phyloP scores from a whole-genome alignment of 2,797 vertebrate species.

The Oreortyx pictus region DNA sequence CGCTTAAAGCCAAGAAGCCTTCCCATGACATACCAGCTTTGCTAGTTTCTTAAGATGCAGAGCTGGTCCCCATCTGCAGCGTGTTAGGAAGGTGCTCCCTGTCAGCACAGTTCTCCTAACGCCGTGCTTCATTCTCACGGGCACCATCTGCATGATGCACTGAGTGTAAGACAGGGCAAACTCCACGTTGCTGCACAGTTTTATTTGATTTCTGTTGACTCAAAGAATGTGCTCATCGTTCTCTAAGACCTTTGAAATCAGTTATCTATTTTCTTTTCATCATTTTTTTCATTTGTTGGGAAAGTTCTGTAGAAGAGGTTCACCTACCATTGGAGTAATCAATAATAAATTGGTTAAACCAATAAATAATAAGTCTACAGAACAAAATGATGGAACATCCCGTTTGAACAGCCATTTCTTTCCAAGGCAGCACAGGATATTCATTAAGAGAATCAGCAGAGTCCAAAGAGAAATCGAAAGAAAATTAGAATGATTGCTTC shows the following conservation, averaged over 20 bases:
- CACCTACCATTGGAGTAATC: background rate
- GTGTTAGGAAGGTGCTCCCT: background rate
- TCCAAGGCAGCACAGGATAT: background rate
- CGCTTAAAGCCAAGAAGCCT: background rate
- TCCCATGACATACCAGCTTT: background rate
- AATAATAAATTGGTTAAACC: background rate
- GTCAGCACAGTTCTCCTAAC: background rate
- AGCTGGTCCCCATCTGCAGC: background rate
- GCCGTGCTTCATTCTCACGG: background rate
- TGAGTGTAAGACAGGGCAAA: background rate
- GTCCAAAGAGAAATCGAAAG: background rate
- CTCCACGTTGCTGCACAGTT: background rate
- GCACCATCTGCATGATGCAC: background rate
- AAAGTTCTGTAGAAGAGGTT: background rate
- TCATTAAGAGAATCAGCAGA: background rate
- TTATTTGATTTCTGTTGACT: background rate
- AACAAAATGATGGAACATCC: background rate
- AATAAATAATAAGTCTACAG: background rate
- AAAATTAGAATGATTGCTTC: background rate
- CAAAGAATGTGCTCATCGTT: background rate
- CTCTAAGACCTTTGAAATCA: background rate
- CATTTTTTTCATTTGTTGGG: background rate
- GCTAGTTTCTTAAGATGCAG: background rate
- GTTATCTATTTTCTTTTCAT: background rate
- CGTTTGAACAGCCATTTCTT: background rate